Percentiles rank a stretch among this genome's conserved stretches.
Conservation (phyloP, 1,140 invertebrate species). For the Pogonomyrmex barbatus region DNA sequence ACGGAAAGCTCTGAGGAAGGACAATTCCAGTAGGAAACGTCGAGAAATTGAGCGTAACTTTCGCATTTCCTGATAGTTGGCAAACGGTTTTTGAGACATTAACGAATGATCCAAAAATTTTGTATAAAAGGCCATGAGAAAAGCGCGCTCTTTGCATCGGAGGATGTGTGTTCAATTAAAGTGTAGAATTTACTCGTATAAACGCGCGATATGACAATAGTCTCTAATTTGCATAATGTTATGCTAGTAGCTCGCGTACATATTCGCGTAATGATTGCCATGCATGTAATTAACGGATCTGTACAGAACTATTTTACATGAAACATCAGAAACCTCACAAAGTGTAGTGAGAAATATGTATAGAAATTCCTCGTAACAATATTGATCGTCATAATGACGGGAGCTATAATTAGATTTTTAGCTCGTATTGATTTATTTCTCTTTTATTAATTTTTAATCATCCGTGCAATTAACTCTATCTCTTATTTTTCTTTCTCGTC, state of each 20-base stretch:
- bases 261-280: neutral
- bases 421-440: neutral
- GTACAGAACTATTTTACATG: neutral
- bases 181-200: slow-evolving; percentile 18
- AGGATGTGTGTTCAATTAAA: slow-evolving; percentile 29
- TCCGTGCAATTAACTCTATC: neutral
- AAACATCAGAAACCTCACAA: neutral
- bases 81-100: neutral
- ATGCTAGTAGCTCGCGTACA: neutral
- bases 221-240: slow-evolving; percentile 44
- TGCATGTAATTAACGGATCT: neutral
- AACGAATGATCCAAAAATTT: neutral
- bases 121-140: slow-evolving; percentile 10
- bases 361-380: neutral
- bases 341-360: neutral
- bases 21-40: neutral
- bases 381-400: neutral
- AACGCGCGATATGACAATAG: neutral
- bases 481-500: neutral
- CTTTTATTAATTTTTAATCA: neutral
- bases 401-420: neutral
- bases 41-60: neutral
- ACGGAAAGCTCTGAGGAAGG: neutral
- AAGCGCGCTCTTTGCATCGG: slow-evolving; percentile 19
- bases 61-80: neutral